These are phyloP conservation scores for Semicossyphus pulcher DNA, from an alignment of 2,113 vertebrate genomes.

Conservation along the genomic window DNA sequence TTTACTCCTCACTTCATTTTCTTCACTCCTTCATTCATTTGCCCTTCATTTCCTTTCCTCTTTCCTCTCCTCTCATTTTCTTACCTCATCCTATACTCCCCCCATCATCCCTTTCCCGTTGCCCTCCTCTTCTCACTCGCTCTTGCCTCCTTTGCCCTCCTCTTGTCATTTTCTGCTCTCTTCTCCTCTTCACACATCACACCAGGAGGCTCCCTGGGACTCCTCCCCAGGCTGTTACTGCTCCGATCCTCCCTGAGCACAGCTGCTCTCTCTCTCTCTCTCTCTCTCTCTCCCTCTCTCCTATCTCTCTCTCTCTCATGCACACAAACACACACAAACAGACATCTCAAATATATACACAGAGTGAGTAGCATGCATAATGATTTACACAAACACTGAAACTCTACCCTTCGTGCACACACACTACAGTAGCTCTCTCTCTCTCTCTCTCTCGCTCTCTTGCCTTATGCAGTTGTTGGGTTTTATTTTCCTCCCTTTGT, in stretches of 20 bases:
- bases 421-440: conserved; percentile 11
- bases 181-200: conserved; percentile 14
- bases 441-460: too few species aligned
- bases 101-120: too few species aligned
- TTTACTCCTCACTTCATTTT: neutral
- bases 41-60: neutral
- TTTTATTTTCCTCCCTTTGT: conserved; percentile 56
- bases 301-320: neutral
- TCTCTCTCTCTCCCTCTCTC: neutral
- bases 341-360: neutral
- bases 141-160: neutral
- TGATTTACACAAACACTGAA: neutral
- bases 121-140: neutral
- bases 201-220: conserved; percentile 39
- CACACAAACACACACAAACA: conserved; percentile 1
- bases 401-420: neutral
- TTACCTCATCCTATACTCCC: neutral
- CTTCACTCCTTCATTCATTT: neutral
- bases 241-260: conserved; percentile 30
- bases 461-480: conserved; percentile 43
- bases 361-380: neutral
- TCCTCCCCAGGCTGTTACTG: conserved; percentile 43
- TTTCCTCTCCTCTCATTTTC: neutral
- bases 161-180: neutral
- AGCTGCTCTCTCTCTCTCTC: conserved; percentile 8